These are phyloP conservation scores for Microcebus ravelobensis DNA, from an alignment of 2,113 vertebrate genomes.

Conservation along the genomic window DNA sequence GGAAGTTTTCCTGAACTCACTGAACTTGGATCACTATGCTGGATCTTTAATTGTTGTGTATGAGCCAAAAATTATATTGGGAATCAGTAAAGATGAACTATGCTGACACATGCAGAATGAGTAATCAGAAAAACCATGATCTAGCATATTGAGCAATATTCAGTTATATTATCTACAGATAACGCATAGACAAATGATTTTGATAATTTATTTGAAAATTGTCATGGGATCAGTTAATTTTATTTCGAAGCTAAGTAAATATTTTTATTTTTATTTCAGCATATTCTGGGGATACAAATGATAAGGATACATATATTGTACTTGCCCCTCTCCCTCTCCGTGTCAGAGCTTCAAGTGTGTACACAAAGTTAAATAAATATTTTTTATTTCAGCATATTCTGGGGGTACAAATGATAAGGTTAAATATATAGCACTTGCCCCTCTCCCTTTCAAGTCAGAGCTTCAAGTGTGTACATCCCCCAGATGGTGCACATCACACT, in stretches of 20 bases:
- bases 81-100: background rate
- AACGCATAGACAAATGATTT: background rate
- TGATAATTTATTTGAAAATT: slow-evolving; percentile 22
- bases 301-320: too few species aligned
- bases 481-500: too few species aligned
- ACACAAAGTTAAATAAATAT: background rate
- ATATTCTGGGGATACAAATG: too few species aligned
- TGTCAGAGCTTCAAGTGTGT: too few species aligned
- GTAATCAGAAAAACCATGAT: background rate
- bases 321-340: too few species aligned
- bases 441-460: too few species aligned
- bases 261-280: too few species aligned
- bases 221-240: background rate
- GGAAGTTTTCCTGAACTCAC: background rate
- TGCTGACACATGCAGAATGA: background rate
- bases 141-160: background rate
- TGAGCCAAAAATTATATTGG: background rate
- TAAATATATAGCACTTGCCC: too few species aligned
- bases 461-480: too few species aligned
- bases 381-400: too few species aligned
- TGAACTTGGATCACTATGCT: background rate
- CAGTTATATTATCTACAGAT: background rate
- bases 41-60: background rate
- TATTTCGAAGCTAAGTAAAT: slow-evolving; percentile 4
- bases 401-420: too few species aligned